phyloP scores from a whole-genome alignment of 2,113 vertebrate genomes.

The Motacilla tschutschensis region DNA sequence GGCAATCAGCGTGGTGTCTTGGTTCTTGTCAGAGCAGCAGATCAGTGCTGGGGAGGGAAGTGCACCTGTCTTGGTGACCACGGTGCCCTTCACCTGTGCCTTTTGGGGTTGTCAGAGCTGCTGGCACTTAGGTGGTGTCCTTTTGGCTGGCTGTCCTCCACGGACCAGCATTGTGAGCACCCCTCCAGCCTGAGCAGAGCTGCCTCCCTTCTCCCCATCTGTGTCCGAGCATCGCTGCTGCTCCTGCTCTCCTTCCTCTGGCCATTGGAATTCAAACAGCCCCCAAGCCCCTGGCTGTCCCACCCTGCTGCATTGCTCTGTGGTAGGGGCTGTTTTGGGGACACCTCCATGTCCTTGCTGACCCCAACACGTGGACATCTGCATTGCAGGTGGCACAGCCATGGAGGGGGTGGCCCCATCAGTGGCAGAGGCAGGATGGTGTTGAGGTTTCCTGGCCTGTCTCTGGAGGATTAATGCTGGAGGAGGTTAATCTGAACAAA shows the following conservation, averaged over 20 bases:
- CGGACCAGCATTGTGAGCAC: rapidly evolving
- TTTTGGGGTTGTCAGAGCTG: neutral
- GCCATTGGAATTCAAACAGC: rapidly evolving
- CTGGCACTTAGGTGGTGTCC: neutral
- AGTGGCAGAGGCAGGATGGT: neutral
- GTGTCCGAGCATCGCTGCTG: rapidly evolving
- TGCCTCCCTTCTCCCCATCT: neutral
- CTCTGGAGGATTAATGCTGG: neutral
- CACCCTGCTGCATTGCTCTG: rapidly evolving
- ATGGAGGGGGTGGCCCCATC: rapidly evolving
- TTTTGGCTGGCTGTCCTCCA: neutral
- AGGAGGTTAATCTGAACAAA: neutral
- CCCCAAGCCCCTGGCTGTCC: neutral
- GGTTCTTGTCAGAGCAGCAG: neutral
- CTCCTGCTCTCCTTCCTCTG: neutral
- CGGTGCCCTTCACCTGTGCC: neutral
- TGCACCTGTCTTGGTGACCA: neutral
- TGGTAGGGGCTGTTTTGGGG: neutral
- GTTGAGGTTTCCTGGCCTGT: neutral
- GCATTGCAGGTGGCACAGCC: neutral
- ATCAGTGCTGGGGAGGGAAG: rapidly evolving
- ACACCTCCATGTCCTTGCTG: rapidly evolving
- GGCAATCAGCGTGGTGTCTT: neutral
- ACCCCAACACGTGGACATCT: rapidly evolving
- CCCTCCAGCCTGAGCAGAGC: neutral